Evolutionary conservation across 2,888 invertebrate genomes (phyloP).

Genomic region (Scaptodrosophila latifasciaeformis): DNA sequence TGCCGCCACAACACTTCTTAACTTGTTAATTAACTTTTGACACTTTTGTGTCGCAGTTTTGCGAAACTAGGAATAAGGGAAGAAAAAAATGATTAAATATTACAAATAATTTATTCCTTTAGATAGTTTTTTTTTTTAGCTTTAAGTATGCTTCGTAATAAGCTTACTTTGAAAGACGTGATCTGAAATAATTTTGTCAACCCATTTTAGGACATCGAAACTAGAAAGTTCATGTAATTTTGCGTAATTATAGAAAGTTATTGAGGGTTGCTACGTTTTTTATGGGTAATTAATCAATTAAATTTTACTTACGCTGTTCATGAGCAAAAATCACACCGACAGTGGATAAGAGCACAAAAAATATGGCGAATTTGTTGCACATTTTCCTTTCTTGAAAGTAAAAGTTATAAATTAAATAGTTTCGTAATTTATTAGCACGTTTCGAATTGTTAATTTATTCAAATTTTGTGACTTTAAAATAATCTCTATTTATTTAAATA

Average conservation of each 20-base stretch:
- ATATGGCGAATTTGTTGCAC: conserved; percentile 50
- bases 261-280: conserved; percentile 3
- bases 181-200: no score
- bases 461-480: neutral
- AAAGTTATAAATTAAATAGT: conserved; percentile 49
- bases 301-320: conserved; percentile 62
- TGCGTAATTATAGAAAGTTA: conserved; percentile 24
- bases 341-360: conserved; percentile 44
- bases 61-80: no score
- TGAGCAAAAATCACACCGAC: conserved; percentile 49
- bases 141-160: no score
- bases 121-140: no score
- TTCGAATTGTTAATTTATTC: conserved; percentile 10
- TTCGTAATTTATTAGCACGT: conserved; percentile 64
- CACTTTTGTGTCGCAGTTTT: no score
- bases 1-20: no score
- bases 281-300: neutral
- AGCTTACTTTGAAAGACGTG: no score
- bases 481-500: conserved; percentile 11
- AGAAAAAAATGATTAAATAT: no score
- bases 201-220: no score
- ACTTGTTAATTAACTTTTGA: no score
- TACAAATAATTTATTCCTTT: no score
- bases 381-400: conserved; percentile 61
- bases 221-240: neutral